These are phyloP conservation scores for Phallusia fumigata DNA, from an alignment of 23 tunicate genomes.

Conservation along the genomic window DNA sequence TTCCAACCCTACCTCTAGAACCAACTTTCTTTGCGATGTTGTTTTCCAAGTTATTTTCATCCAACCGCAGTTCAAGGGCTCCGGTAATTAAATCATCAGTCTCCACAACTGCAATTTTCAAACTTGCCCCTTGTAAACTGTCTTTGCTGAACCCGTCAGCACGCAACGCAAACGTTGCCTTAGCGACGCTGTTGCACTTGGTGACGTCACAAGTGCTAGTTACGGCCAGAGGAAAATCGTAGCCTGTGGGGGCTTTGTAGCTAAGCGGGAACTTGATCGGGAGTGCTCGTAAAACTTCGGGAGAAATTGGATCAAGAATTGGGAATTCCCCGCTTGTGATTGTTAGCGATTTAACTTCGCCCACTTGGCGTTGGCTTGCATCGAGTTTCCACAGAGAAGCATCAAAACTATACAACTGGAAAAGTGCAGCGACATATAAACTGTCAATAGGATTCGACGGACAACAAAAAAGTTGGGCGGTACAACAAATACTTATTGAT, in stretches of 20 bases:
- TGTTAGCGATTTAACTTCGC: slow-evolving; percentile 9
- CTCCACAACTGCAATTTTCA: neutral
- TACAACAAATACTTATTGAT: too few species aligned
- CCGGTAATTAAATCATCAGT: neutral
- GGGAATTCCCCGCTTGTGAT: slow-evolving; percentile 12
- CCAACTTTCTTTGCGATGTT: too few species aligned
- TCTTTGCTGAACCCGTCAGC: neutral
- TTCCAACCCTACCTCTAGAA: too few species aligned
- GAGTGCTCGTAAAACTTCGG: slow-evolving; percentile 8
- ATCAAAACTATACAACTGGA: too few species aligned
- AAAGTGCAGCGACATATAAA: too few species aligned
- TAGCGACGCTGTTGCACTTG: slow-evolving; percentile 16
- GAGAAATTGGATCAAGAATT: slow-evolving; percentile 6
- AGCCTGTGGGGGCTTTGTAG: neutral
- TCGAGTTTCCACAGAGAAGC: neutral
- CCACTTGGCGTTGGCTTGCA: neutral
- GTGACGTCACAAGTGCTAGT: slow-evolving; percentile 40
- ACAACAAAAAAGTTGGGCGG: too few species aligned
- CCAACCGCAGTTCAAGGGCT: neutral
- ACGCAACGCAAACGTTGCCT: neutral
- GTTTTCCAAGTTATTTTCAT: too few species aligned
- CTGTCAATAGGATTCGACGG: too few species aligned
- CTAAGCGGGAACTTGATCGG: neutral
- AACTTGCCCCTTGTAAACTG: neutral
- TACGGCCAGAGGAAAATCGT: neutral